Evolutionary conservation across 1,140 invertebrate species (phyloP).

Genomic region (Phymastichus coffea): DNA sequence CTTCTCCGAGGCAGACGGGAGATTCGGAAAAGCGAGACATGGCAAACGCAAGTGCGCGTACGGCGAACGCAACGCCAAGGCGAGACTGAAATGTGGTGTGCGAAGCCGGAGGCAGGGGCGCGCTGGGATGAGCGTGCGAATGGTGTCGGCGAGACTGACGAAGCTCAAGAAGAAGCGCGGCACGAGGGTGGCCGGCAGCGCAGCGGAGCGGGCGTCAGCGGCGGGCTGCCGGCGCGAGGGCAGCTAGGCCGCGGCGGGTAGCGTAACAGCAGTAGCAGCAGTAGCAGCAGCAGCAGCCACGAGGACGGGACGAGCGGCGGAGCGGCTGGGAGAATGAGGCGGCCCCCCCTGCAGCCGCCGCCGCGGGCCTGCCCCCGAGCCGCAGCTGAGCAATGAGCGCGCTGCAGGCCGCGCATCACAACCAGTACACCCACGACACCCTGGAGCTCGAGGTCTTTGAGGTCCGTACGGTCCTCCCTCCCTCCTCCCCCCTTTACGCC

Average conservation of each 20-base stretch:
- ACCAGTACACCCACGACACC: slow-evolving; percentile 40
- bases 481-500: slow-evolving; percentile 27
- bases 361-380: slow-evolving; percentile 7
- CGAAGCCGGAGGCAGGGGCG: too few relatives aligned
- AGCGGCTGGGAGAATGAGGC: not conserved
- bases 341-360: slow-evolving; percentile 1
- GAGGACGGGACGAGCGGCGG: not conserved
- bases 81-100: too few relatives aligned
- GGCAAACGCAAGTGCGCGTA: too few relatives aligned
- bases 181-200: too few relatives aligned
- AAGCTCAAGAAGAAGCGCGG: too few relatives aligned
- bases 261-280: not conserved
- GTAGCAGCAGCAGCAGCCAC: not conserved
- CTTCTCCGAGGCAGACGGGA: too few relatives aligned
- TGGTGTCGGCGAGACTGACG: too few relatives aligned
- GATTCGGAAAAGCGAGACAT: too few relatives aligned
- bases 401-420: slow-evolving; percentile 8
- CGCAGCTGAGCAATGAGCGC: slow-evolving; percentile 28
- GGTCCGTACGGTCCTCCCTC: too few relatives aligned
- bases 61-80: too few relatives aligned
- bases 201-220: too few relatives aligned
- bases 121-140: too few relatives aligned
- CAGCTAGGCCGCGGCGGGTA: not conserved
- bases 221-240: not conserved
- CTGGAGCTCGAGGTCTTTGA: slow-evolving; percentile 57